Percentiles rank a stretch among this genome's conserved stretches.
phyloP scores from a whole-genome alignment of 1,140 invertebrate species.

The Trichonephila clavipes region DNA sequence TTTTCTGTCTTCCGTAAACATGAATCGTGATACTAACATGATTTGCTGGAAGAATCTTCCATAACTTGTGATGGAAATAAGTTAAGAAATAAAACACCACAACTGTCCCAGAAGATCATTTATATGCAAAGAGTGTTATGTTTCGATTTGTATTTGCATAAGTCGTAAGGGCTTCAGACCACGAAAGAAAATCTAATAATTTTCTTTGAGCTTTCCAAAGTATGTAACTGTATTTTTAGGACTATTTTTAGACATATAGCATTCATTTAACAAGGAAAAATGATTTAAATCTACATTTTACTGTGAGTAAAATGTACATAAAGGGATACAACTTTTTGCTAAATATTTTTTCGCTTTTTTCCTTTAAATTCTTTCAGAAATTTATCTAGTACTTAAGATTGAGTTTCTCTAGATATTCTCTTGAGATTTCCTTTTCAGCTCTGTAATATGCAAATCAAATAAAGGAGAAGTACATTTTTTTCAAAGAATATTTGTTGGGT shows the following conservation, averaged over 20 bases:
- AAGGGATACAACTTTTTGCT: too few relatives aligned
- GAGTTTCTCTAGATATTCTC: too few relatives aligned
- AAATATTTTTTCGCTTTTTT: too few relatives aligned
- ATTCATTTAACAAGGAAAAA: neutral
- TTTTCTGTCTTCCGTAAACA: neutral
- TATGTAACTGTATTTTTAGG: neutral
- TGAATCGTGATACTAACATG: neutral
- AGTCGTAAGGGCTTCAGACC: neutral
- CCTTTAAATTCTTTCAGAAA: too few relatives aligned
- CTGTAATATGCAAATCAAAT: too few relatives aligned
- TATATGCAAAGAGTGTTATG: neutral
- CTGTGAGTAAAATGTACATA: too few relatives aligned
- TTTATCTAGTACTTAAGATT: too few relatives aligned
- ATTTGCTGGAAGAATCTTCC: neutral
- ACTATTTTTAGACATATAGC: neutral
- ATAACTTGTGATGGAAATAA: neutral
- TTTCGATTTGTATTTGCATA: constrained; percentile 5
- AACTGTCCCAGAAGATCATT: neutral
- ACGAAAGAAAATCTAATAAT: neutral
- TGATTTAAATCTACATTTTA: too few relatives aligned
- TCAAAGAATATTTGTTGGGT: too few relatives aligned
- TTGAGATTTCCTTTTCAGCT: too few relatives aligned
- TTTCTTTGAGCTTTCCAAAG: neutral
- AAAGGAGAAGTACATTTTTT: too few relatives aligned
- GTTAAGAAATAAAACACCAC: neutral